A percentile compares a stretch with the other conserved stretches of the same genome.
Conservation (phyloP, 2,888 invertebrate species). For the Ophioninae sp. region DNA sequence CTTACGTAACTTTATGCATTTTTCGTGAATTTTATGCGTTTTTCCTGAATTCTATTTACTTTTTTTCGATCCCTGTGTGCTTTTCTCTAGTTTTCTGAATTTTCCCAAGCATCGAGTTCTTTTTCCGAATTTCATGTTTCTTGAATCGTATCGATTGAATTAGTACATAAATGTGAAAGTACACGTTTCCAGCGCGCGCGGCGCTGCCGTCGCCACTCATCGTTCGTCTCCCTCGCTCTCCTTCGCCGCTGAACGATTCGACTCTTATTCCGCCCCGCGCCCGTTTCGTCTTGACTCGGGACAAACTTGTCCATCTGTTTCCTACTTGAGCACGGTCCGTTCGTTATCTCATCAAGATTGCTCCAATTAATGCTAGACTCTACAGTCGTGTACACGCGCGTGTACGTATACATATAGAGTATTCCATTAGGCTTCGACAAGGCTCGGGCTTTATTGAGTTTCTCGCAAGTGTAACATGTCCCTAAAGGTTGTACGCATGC, state of each 20-base stretch:
- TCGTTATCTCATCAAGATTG: conserved; percentile 12
- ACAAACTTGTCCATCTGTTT: neutral
- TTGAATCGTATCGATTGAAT: neutral
- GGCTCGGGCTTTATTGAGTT: neutral
- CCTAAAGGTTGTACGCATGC: neutral
- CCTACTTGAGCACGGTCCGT: neutral
- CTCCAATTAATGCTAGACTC: neutral
- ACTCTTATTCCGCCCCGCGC: neutral
- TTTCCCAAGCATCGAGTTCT: neutral
- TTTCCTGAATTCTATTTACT: neutral
- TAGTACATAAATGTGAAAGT: neutral
- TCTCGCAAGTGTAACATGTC: neutral
- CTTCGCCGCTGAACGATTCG: neutral
- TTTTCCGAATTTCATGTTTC: neutral
- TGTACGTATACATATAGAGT: neutral
- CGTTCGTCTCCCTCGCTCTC: neutral
- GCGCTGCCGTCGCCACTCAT: neutral
- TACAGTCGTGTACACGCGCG: neutral
- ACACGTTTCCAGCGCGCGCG: neutral
- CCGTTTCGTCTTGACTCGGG: neutral
- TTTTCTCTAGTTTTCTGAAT: neutral
- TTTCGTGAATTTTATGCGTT: neutral
- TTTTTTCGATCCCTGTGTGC: neutral
- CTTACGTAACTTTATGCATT: neutral
- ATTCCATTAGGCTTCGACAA: neutral